A percentile compares a stretch with the other conserved stretches of the same genome.
phyloP scores from a whole-genome alignment of 2,113 vertebrate species.

The Sorex araneus region DNA sequence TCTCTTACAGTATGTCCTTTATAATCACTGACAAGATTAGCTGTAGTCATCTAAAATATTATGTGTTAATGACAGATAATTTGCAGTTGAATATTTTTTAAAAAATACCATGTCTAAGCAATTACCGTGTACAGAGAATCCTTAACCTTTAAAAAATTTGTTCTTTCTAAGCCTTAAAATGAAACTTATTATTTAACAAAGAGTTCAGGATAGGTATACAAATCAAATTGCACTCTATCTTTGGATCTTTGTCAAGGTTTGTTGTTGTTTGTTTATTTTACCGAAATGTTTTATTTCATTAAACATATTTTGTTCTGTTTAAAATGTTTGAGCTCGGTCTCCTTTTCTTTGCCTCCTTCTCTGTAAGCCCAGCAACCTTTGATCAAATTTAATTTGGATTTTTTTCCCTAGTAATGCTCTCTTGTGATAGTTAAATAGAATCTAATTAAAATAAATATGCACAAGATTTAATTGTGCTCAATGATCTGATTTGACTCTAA shows the following conservation, averaged over 20 bases:
- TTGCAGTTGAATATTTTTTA: constrained; percentile 30
- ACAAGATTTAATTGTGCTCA: constrained; percentile 78
- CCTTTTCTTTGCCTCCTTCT: background rate
- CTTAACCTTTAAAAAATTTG: constrained; percentile 53
- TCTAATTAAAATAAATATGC: constrained; percentile 79
- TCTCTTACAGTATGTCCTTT: constrained; percentile 63
- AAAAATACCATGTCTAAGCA: constrained; percentile 41
- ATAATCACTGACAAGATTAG: constrained; percentile 38
- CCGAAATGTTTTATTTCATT: constrained; percentile 45
- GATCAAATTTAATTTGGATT: constrained; percentile 80
- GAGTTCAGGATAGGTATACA: constrained; percentile 17
- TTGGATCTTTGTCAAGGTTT: background rate
- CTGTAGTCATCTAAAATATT: constrained; percentile 49
- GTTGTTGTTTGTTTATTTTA: constrained; percentile 48
- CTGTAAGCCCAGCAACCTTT: constrained; percentile 55
- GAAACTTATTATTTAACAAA: constrained; percentile 43
- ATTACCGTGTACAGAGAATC: background rate
- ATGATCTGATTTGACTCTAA: constrained; percentile 79
- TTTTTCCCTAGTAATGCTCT: constrained; percentile 63
- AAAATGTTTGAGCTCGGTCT: background rate
- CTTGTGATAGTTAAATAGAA: constrained; percentile 76
- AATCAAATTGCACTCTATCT: background rate
- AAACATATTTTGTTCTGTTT: constrained; percentile 43
- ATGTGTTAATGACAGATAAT: constrained; percentile 42
- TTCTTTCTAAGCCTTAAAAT: constrained; percentile 55